Conservation (phyloP, 2,888 invertebrate genomes). For the Mimumesa dahlbomi region DNA sequence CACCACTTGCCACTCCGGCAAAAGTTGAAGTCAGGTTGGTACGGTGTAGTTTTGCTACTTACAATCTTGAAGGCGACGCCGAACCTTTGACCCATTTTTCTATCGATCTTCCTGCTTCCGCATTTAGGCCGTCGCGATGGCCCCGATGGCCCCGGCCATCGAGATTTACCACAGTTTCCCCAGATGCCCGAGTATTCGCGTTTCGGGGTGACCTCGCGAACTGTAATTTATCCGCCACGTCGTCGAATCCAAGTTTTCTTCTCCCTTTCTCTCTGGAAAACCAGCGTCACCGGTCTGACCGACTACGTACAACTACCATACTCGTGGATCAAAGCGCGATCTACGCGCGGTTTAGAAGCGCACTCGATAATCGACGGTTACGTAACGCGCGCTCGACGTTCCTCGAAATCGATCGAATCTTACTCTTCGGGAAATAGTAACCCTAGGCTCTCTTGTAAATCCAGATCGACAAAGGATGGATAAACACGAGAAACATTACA, state of each 20-base stretch:
- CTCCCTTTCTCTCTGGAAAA: too few relatives aligned
- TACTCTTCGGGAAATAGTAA: background rate
- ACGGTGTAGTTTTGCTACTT: slow-evolving; percentile 22
- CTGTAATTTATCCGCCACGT: too few relatives aligned
- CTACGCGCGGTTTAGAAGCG: background rate
- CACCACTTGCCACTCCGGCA: background rate
- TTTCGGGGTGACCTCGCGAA: slow-evolving; percentile 4
- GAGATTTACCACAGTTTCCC: slow-evolving; percentile 58
- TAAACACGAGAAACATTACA: too few relatives aligned
- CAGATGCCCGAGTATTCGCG: background rate
- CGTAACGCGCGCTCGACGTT: slow-evolving; percentile 28
- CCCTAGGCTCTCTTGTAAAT: too few relatives aligned
- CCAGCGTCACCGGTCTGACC: too few relatives aligned
- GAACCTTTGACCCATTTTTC: slow-evolving; percentile 78
- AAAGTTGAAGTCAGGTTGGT: slow-evolving; percentile 23
- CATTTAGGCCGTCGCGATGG: slow-evolving; percentile 49
- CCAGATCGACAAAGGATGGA: too few relatives aligned
- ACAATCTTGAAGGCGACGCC: slow-evolving; percentile 40
- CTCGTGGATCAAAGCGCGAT: background rate
- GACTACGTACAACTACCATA: too few relatives aligned
- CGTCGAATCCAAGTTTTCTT: background rate
- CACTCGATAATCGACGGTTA: slow-evolving; percentile 36
- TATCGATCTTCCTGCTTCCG: slow-evolving; percentile 68
- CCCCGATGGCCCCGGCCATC: slow-evolving; percentile 38
- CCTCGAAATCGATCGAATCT: background rate